Conservation (phyloP, 2,888 invertebrate genomes). For the Drosophila stalkeri region DNA sequence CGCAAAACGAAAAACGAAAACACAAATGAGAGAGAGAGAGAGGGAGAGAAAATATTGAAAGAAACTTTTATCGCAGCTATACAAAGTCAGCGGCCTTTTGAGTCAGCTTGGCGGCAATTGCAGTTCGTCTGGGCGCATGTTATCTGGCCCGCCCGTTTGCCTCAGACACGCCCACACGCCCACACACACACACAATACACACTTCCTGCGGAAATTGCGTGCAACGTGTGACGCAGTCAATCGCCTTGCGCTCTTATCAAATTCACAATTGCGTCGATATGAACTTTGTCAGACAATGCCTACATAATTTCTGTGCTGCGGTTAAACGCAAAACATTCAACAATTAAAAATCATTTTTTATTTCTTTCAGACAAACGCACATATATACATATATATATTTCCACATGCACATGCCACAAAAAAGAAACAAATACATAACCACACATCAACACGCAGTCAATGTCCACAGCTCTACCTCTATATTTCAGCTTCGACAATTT, state of each 20-base stretch:
- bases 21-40: neutral
- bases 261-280: slow-evolving; percentile 50
- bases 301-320: slow-evolving; percentile 43
- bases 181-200: slow-evolving; percentile 5
- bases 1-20: neutral
- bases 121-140: slow-evolving; percentile 29
- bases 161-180: slow-evolving; percentile 14
- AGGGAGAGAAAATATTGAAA: neutral
- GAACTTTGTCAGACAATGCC: slow-evolving; percentile 53
- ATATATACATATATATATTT: slow-evolving; percentile 19
- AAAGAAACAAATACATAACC: slow-evolving; percentile 66
- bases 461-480: slow-evolving; percentile 47
- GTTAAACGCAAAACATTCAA: slow-evolving; percentile 55
- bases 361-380: slow-evolving; percentile 49
- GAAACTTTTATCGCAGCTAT: slow-evolving; percentile 37
- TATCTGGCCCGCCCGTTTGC: slow-evolving; percentile 46
- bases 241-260: slow-evolving; percentile 50
- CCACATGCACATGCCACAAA: slow-evolving; percentile 45
- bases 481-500: slow-evolving; percentile 67
- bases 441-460: slow-evolving; percentile 78
- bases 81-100: slow-evolving; percentile 51
- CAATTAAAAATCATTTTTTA: slow-evolving; percentile 82
- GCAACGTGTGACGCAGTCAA: slow-evolving; percentile 45
- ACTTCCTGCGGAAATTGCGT: slow-evolving; percentile 63
- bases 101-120: slow-evolving; percentile 53